Evolutionary conservation across 2,797 vertebrate genomes (phyloP).

Genomic region (Cercopithecus hamlyni): DNA sequence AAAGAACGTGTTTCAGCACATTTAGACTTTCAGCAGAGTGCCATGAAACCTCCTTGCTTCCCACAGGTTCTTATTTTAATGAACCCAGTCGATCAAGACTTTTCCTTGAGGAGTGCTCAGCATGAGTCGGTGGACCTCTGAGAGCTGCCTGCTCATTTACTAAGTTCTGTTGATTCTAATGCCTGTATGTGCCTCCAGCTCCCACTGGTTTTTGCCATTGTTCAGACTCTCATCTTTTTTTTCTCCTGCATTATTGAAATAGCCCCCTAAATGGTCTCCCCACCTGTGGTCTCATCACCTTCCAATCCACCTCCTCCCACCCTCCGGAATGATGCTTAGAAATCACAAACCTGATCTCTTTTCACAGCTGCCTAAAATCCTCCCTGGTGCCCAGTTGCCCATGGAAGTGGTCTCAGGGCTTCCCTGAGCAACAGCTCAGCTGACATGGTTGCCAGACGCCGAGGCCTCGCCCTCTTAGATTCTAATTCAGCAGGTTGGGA

Average conservation of each 20-base stretch:
- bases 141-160: conserved; percentile 20
- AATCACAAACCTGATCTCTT: not conserved
- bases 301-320: not conserved
- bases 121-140: not conserved
- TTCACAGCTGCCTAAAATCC: not conserved
- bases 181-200: not conserved
- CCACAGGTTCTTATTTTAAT: conserved; percentile 56
- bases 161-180: not conserved
- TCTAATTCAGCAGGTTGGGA: not conserved
- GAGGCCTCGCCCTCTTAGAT: not conserved
- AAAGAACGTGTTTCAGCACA: not conserved
- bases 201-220: not conserved
- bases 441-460: no score
- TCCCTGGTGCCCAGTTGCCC: not conserved
- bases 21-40: not conserved
- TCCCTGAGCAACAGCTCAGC: not conserved
- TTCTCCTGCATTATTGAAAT: conserved; percentile 8
- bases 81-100: conserved; percentile 49
- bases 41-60: not conserved
- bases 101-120: not conserved
- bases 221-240: not conserved
- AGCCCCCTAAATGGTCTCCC: not conserved
- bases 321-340: not conserved
- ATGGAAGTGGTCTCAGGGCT: not conserved
- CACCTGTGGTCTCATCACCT: not conserved